These are phyloP conservation scores for Scomber japonicus DNA, from an alignment of 2,113 vertebrate genomes.

Conservation along the genomic window DNA sequence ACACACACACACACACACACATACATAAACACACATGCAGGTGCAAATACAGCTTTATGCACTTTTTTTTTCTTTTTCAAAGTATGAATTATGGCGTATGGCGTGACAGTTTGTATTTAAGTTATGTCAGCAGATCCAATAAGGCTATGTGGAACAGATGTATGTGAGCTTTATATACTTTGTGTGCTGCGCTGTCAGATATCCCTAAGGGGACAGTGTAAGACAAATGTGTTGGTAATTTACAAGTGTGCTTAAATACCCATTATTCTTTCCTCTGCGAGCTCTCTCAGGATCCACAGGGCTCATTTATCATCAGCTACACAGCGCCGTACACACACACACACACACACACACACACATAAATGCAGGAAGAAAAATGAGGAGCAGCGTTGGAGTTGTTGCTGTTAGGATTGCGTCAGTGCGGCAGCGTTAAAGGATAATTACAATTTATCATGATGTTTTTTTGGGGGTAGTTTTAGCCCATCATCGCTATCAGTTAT, in stretches of 20 bases:
- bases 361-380: conserved; percentile 66
- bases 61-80: conserved; percentile 34
- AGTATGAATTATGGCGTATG: conserved; percentile 63
- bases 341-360: conserved; percentile 19
- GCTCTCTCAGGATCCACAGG: conserved; percentile 70
- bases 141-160: conserved; percentile 77
- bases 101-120: conserved; percentile 76
- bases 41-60: conserved; percentile 70
- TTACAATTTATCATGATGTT: conserved; percentile 36
- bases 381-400: conserved; percentile 30
- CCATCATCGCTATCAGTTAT: not conserved
- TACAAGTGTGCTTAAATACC: conserved; percentile 83
- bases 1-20: conserved; percentile 11
- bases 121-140: conserved; percentile 78
- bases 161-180: conserved; percentile 77
- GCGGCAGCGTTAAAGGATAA: conserved; percentile 57
- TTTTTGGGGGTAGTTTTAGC: not conserved
- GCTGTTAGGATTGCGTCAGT: conserved; percentile 46
- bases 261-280: conserved; percentile 79
- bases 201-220: conserved; percentile 70
- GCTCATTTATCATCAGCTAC: conserved; percentile 77
- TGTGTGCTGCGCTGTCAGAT: conserved; percentile 73
- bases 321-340: conserved; percentile 34
- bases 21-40: conserved; percentile 48
- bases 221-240: conserved; percentile 84